phyloP scores from a whole-genome alignment of 2,113 vertebrate genomes.

The Monopterus albus region DNA sequence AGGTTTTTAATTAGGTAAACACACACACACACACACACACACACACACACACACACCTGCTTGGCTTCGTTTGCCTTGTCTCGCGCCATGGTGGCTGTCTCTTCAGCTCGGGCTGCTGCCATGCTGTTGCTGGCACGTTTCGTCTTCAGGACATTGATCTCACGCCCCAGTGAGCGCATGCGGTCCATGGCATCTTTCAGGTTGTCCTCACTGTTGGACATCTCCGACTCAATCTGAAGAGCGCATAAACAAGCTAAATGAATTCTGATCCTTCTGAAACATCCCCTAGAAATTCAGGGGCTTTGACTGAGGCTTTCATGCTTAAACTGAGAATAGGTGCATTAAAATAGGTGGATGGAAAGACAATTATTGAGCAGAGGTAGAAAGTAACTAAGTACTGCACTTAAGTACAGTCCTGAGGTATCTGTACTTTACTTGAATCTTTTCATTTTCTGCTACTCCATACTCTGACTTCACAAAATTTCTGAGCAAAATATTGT shows the following conservation, averaged over 20 bases:
- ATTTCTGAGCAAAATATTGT: too few species aligned
- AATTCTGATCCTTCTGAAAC: neutral
- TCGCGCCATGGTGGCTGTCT: constrained; percentile 87
- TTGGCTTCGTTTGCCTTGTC: constrained; percentile 92
- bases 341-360: too few species aligned
- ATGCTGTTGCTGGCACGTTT: constrained; percentile 93
- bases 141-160: constrained; percentile 88
- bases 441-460: too few species aligned
- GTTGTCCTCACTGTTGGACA: constrained; percentile 81
- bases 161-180: constrained; percentile 81
- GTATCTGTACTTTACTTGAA: too few species aligned
- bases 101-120: constrained; percentile 89
- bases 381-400: too few species aligned
- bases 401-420: too few species aligned
- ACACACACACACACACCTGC: constrained; percentile 80
- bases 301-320: too few species aligned
- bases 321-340: too few species aligned
- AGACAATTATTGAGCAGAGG: too few species aligned
- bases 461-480: too few species aligned
- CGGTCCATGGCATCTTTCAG: constrained; percentile 85
- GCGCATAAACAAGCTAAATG: neutral
- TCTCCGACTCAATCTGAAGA: constrained; percentile 87
- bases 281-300: too few species aligned
- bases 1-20: neutral
- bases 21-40: neutral